These are phyloP conservation scores for Moxostoma hubbsi DNA, from an alignment of 2,797 vertebrate genomes.

Conservation along the genomic window DNA sequence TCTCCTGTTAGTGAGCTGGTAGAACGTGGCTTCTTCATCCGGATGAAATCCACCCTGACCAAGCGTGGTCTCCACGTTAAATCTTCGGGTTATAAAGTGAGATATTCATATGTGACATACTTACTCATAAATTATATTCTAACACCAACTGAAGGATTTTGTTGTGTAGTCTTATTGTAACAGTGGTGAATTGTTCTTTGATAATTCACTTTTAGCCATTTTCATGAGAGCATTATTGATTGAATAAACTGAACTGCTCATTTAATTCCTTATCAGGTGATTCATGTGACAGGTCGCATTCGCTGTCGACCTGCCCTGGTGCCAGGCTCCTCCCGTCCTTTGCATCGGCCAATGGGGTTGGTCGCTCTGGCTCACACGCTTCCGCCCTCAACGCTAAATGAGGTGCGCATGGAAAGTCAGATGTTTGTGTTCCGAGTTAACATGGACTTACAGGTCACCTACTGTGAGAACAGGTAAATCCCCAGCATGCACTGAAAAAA, in stretches of 20 bases:
- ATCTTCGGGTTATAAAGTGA: conserved; percentile 91
- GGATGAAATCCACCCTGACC: conserved; percentile 92
- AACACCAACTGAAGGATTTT: conserved; percentile 38
- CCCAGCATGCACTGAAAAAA: background rate
- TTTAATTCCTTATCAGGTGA: conserved; percentile 77
- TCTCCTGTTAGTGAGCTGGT: conserved; percentile 67
- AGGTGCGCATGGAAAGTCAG: conserved; percentile 89
- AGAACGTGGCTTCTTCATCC: conserved; percentile 88
- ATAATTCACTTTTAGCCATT: no score
- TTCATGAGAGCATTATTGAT: background rate
- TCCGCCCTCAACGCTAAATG: conserved; percentile 87
- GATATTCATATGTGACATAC: background rate
- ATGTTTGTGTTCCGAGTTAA: conserved; percentile 91
- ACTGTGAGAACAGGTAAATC: conserved; percentile 89
- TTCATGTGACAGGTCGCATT: conserved; percentile 87
- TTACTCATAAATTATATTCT: background rate
- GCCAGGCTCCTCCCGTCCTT: conserved; percentile 73
- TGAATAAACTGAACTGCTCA: conserved; percentile 1
- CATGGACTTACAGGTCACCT: conserved; percentile 91
- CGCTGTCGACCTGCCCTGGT: conserved; percentile 80
- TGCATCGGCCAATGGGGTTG: conserved; percentile 82
- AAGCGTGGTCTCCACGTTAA: conserved; percentile 90
- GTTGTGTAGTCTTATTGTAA: background rate
- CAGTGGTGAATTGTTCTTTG: no score
- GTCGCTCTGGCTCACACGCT: conserved; percentile 88